Conservation (phyloP, 1,140 invertebrate genomes). For the Temnothorax longispinosus region DNA sequence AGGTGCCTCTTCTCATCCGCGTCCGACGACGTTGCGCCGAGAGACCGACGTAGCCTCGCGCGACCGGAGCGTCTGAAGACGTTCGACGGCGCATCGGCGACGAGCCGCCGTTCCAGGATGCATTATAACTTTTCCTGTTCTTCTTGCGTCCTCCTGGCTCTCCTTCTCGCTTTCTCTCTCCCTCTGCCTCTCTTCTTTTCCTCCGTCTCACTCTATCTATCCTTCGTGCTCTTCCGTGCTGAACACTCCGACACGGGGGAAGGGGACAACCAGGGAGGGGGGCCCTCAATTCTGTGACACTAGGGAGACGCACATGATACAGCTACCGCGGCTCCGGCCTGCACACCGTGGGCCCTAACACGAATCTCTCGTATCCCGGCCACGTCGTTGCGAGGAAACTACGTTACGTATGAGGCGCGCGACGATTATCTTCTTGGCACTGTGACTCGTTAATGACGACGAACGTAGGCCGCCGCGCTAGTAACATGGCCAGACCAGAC, state of each 20-base stretch:
- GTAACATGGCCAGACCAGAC: conserved; percentile 25
- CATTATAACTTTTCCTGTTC: conserved; percentile 5
- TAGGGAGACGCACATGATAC: conserved; percentile 31
- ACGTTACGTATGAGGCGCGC: background rate
- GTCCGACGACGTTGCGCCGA: conserved; percentile 18
- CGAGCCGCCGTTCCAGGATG: conserved; percentile 36
- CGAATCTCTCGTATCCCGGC: background rate
- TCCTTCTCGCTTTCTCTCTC: background rate
- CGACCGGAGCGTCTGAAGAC: background rate
- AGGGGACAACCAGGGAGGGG: background rate
- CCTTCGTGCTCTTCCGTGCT: too few relatives aligned
- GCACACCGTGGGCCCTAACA: background rate
- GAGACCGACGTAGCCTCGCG: background rate
- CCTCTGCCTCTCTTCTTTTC: too few relatives aligned
- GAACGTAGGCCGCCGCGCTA: background rate
- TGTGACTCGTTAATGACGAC: background rate
- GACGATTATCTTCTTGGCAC: background rate
- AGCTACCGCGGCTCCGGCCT: background rate
- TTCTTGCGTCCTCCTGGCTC: background rate
- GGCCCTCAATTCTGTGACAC: conserved; percentile 26
- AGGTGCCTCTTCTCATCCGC: conserved; percentile 45
- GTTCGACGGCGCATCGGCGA: conserved; percentile 30
- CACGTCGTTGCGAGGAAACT: background rate
- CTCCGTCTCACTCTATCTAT: background rate
- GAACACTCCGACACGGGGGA: background rate